Conservation (phyloP, 2,113 vertebrate genomes). For the Trichechus manatus region DNA sequence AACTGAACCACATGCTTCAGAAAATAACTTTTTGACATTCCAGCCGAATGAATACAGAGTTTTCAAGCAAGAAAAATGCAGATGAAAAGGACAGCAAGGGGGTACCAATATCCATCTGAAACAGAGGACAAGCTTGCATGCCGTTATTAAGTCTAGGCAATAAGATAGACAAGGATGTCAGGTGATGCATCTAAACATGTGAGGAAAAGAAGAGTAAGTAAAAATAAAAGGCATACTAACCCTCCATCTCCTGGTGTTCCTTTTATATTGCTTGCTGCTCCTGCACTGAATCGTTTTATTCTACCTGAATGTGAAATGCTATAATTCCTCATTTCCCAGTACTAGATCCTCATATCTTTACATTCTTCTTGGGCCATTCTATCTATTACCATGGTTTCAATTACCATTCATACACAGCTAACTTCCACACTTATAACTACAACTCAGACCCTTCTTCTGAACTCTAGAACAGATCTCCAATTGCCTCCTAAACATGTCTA, state of each 20-base stretch:
- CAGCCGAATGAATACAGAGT: conserved; percentile 15
- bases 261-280: not conserved
- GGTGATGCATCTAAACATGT: not conserved
- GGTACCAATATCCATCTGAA: conserved; percentile 10
- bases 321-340: not conserved
- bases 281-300: not conserved
- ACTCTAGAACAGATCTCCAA: not conserved
- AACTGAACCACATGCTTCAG: conserved; percentile 2
- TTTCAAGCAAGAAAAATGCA: conserved; percentile 24
- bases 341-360: not conserved
- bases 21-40: conserved; percentile 62
- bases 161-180: not conserved
- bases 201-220: not conserved
- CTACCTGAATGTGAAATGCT: not conserved
- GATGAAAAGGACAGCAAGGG: not conserved
- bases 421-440: not conserved
- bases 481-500: not conserved
- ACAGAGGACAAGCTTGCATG: not conserved
- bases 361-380: not conserved
- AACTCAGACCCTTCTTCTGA: not conserved
- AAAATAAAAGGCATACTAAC: not conserved
- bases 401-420: not conserved
- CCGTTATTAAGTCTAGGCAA: conserved; percentile 15
- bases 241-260: not conserved
- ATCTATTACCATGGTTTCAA: not conserved